Evolutionary conservation across 35 echinoderm and acorn worm species (phyloP), one percentile per base, ranked within the genome.

Genomic region (Anneissia japonica): DNA sequence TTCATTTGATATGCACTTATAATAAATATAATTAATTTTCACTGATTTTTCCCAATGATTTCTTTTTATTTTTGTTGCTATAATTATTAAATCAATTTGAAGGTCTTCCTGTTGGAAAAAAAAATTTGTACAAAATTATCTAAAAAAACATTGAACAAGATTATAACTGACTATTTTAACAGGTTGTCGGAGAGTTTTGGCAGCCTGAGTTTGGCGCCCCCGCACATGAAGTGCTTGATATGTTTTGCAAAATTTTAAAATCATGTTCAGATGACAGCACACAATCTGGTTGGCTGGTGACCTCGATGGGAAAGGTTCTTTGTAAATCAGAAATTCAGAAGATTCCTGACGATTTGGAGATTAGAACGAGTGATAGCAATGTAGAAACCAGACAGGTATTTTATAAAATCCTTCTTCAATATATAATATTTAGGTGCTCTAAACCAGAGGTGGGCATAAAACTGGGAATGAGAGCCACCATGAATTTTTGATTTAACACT

Each of bases 171-270:
- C 17, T 74, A 30, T 36, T 73, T 64, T 72, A 77, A 0, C 35
- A 91, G 89, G 89, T 91, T 4, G 37, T 91, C 11, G 89, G 89
- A 36, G 89, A 91, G 41, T 91, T 91, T 80, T 85, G 74, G 17
- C 84, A 74, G 38, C 76, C 38, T 19, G 89, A 85, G 0, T 34
- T 85, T 72, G 85, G 82, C n/a, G n/a, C 38, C 28, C 37, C 82
- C n/a, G 41, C 74, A 23, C 32, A 51, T 31, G 81, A 93, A 55
- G 72, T 82, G 2, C 6, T 89, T 31, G 36, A n/a, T 40, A 75
- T 79, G 32, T 34, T 93, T 6, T 81, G 77, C 36, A 26, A 31
- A 13, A 83, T 89, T 6, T 72, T 90, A n/a, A 37, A 36, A 13
- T 75, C 38, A 19, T 34, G 72, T 45, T n/a, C 32, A 31, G 88